These are phyloP conservation scores for Calycopis cecrops DNA, from an alignment of 1,140 invertebrate species.

Conservation along the genomic window DNA sequence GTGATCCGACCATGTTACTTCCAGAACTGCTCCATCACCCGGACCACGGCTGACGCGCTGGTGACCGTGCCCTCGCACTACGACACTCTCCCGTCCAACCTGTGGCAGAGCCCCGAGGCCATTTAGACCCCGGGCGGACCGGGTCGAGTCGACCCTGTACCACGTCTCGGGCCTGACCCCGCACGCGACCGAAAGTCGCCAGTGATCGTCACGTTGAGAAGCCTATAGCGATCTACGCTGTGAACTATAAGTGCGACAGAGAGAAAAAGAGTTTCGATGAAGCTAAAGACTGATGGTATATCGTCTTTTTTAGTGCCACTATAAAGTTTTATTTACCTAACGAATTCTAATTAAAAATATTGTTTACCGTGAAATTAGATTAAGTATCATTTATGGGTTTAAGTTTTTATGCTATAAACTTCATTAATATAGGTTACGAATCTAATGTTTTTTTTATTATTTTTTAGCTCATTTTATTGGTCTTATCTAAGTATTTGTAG, in stretches of 20 bases:
- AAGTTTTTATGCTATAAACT: neutral
- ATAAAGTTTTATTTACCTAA: slow-evolving; percentile 1
- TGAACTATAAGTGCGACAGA: neutral
- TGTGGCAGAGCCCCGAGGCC: slow-evolving; percentile 62
- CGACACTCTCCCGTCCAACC: slow-evolving; percentile 75
- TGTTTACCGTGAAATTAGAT: neutral
- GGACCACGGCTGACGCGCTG: slow-evolving; percentile 80
- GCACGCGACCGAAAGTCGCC: slow-evolving; percentile 3
- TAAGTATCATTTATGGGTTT: neutral
- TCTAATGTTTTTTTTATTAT: neutral
- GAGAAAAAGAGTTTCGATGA: neutral
- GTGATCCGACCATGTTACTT: slow-evolving; percentile 19
- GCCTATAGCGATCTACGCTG: neutral
- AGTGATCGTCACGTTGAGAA: neutral
- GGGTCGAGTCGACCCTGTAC: slow-evolving; percentile 28
- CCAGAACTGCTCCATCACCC: slow-evolving; percentile 79
- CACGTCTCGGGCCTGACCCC: slow-evolving; percentile 24
- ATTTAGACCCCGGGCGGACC: slow-evolving; percentile 17
- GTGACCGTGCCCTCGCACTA: slow-evolving; percentile 83
- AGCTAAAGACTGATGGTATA: slow-evolving; percentile 4
- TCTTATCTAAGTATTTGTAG: neutral
- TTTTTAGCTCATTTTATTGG: slow-evolving; percentile 3
- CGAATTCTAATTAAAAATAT: neutral
- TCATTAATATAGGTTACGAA: neutral
- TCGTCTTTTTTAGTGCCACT: slow-evolving; percentile 5